phyloP scores from a whole-genome alignment of 2,888 invertebrate species.

The Agapostemon virescens region DNA sequence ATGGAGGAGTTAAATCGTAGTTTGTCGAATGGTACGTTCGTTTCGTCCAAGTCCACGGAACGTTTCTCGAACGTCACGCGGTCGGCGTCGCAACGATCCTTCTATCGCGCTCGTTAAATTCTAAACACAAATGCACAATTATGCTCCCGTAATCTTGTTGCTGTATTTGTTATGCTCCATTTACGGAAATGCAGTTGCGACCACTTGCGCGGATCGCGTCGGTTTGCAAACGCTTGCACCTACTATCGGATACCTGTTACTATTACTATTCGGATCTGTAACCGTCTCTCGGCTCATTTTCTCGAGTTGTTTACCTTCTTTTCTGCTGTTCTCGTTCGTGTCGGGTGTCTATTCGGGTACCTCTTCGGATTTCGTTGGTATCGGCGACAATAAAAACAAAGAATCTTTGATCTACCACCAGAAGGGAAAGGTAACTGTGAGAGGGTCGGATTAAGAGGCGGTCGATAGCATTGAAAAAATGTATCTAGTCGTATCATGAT shows the following conservation, averaged over 20 bases:
- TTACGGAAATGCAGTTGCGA: constrained; percentile 1
- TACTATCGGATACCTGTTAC: neutral
- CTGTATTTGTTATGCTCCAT: neutral
- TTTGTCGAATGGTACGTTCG: neutral
- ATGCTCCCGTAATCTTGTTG: neutral
- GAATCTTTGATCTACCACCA: neutral
- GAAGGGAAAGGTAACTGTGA: constrained; percentile 8
- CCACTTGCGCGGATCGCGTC: neutral
- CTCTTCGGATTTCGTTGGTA: neutral
- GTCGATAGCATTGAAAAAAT: neutral
- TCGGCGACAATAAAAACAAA: neutral
- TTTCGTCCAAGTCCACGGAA: neutral
- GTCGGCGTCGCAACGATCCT: neutral
- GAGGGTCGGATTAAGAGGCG: neutral
- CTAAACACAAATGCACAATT: neutral
- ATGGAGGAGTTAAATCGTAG: neutral
- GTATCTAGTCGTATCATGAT: constrained; percentile 7
- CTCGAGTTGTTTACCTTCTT: neutral
- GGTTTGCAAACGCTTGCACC: neutral
- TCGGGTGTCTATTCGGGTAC: neutral
- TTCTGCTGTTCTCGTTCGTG: neutral
- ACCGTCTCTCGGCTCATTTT: neutral
- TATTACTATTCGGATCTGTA: neutral
- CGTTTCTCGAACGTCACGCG: neutral
- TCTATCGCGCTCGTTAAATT: neutral